Percentiles rank a stretch among this genome's conserved stretches.
Conservation (phyloP, 2,797 vertebrate species). For the Cephalopachus bancanus region DNA sequence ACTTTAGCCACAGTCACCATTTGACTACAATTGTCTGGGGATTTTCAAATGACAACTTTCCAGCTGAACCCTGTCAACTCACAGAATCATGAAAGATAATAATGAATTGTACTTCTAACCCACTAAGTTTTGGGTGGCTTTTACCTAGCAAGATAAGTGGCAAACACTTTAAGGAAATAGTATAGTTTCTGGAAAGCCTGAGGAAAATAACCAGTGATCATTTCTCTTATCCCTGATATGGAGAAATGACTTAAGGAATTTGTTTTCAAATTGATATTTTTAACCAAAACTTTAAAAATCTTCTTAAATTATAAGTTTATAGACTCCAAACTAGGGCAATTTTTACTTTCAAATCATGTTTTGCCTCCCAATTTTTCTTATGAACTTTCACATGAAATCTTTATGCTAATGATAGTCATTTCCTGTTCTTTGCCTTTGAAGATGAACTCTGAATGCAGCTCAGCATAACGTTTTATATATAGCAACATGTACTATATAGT, state of each 20-base stretch:
- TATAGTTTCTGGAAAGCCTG: slow-evolving; percentile 7
- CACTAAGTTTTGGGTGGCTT: background rate
- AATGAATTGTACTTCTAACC: slow-evolving; percentile 35
- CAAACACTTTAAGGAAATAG: slow-evolving; percentile 3
- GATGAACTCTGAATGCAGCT: background rate
- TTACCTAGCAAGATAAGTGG: background rate
- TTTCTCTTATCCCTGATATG: background rate
- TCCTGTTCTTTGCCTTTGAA: background rate
- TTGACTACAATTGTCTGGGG: background rate
- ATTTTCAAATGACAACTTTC: background rate
- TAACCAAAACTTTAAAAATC: background rate
- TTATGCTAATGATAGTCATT: background rate
- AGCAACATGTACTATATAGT: background rate
- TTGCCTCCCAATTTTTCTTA: background rate
- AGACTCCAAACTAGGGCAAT: background rate
- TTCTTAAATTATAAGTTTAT: background rate
- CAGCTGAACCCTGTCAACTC: background rate
- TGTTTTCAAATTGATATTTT: slow-evolving; percentile 40
- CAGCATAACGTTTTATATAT: background rate
- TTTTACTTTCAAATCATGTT: slow-evolving; percentile 2
- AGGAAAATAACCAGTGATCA: background rate
- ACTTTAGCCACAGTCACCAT: no score
- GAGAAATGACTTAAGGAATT: background rate
- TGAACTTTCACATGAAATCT: background rate
- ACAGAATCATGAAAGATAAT: slow-evolving; percentile 17